Percentiles rank a stretch among this genome's conserved stretches.
Evolutionary conservation across 2,113 vertebrate genomes (phyloP).

Genomic region (Nothoprocta pentlandii): DNA sequence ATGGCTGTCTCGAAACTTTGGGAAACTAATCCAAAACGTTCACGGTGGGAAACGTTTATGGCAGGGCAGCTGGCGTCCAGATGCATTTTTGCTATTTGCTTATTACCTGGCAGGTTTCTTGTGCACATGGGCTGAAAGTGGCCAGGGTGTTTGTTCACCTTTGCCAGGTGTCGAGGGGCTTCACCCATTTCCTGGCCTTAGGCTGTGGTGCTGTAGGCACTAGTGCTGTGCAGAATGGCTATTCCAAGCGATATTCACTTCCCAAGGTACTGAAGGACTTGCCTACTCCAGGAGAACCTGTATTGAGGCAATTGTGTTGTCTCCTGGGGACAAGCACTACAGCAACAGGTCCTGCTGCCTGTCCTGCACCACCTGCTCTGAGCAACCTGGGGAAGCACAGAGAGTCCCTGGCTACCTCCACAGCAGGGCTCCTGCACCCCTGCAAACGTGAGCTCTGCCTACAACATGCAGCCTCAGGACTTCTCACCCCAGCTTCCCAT

Average conservation of each 20-base stretch:
- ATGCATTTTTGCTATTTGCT: neutral
- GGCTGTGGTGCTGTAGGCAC: neutral
- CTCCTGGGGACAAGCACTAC: neutral
- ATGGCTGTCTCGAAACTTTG: neutral
- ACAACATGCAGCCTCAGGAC: neutral
- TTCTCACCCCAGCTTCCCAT: neutral
- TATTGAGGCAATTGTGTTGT: neutral
- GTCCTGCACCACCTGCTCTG: neutral
- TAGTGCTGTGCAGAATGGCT: neutral
- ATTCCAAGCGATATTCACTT: neutral
- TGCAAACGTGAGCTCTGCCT: neutral
- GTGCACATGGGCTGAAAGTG: neutral
- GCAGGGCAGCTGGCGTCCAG: neutral
- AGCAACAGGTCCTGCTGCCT: neutral
- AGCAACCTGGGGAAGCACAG: slow-evolving; percentile 11
- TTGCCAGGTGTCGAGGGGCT: neutral
- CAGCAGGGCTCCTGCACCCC: slow-evolving; percentile 26
- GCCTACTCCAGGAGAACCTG: neutral
- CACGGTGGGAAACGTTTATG: neutral
- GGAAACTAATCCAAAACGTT: neutral
- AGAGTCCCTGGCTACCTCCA: accelerated
- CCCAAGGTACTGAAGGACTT: neutral
- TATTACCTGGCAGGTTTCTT: slow-evolving; percentile 31
- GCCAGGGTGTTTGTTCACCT: neutral
- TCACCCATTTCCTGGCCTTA: neutral